Percentiles rank a stretch among this genome's conserved stretches.
Conservation (phyloP, 1,140 invertebrate genomes). For the Drosophila santomea region DNA sequence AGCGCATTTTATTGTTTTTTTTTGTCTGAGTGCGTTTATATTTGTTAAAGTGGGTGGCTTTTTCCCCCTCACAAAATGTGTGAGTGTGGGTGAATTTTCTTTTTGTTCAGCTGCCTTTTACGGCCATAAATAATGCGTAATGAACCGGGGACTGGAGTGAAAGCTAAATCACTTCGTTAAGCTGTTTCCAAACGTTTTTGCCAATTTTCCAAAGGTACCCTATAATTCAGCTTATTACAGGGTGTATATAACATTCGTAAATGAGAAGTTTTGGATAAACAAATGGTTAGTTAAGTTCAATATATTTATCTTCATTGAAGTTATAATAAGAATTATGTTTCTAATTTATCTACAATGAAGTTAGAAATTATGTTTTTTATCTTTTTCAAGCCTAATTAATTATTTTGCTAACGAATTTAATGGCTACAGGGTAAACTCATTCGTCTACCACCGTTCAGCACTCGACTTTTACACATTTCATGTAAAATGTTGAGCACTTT, state of each 20-base stretch:
- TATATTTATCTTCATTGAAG: neutral
- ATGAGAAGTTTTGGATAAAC: too few species aligned
- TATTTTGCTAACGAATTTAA: too few species aligned
- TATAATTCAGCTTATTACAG: neutral
- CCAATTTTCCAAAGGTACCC: conserved; percentile 31
- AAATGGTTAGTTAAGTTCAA: neutral
- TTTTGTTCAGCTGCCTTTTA: conserved; percentile 45
- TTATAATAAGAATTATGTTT: too few species aligned
- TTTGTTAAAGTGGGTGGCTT: conserved; percentile 12
- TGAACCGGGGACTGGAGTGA: conserved; percentile 35
- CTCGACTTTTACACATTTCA: conserved; percentile 49
- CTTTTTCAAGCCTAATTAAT: too few species aligned
- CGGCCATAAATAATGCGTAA: conserved; percentile 73
- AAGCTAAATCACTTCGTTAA: conserved; percentile 60
- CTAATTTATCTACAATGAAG: too few species aligned
- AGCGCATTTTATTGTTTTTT: conserved; percentile 76
- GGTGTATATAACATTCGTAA: neutral
- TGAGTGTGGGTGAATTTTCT: neutral
- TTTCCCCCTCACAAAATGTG: neutral
- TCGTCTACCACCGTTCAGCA: neutral
- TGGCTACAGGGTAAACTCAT: neutral
- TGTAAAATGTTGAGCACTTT: conserved; percentile 54
- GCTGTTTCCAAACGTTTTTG: conserved; percentile 38
- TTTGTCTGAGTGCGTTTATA: conserved; percentile 17
- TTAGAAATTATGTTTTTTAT: too few species aligned